phyloP scores from a whole-genome alignment of 1,140 invertebrate species.

The Arion vulgaris region DNA sequence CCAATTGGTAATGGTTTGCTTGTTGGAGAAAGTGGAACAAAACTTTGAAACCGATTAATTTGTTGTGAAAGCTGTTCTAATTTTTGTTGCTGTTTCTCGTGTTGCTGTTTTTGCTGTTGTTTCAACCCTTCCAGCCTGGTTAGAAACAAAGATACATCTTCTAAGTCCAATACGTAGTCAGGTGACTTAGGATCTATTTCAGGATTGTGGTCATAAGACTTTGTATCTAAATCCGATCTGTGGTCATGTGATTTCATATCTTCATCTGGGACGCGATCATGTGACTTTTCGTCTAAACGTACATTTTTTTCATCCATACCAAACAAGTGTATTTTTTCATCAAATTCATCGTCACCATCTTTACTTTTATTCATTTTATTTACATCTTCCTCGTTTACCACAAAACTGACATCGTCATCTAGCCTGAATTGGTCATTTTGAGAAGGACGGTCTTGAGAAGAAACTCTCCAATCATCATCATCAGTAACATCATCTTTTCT shows the following conservation, averaged over 20 bases:
- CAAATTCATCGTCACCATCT: background rate
- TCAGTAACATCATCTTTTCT: no score
- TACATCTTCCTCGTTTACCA: background rate
- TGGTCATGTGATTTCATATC: background rate
- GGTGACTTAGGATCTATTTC: background rate
- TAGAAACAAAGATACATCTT: conserved; percentile 2
- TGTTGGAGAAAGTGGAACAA: background rate
- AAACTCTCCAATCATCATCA: no score
- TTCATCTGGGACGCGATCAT: background rate
- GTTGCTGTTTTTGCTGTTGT: background rate
- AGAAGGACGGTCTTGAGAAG: no score
- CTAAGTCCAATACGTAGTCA: background rate
- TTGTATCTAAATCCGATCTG: no score
- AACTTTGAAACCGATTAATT: no score
- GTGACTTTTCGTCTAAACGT: background rate
- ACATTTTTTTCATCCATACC: background rate
- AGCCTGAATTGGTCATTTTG: background rate
- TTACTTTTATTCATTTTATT: background rate
- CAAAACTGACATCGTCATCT: no score
- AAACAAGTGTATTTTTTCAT: no score
- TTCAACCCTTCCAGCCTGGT: background rate
- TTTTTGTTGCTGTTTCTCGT: no score
- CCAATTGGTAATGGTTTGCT: background rate
- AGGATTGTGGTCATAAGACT: no score
- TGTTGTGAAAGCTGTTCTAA: no score